Evolutionary conservation across 2,888 invertebrate genomes (phyloP).

Genomic region (Papilio demoleus): DNA sequence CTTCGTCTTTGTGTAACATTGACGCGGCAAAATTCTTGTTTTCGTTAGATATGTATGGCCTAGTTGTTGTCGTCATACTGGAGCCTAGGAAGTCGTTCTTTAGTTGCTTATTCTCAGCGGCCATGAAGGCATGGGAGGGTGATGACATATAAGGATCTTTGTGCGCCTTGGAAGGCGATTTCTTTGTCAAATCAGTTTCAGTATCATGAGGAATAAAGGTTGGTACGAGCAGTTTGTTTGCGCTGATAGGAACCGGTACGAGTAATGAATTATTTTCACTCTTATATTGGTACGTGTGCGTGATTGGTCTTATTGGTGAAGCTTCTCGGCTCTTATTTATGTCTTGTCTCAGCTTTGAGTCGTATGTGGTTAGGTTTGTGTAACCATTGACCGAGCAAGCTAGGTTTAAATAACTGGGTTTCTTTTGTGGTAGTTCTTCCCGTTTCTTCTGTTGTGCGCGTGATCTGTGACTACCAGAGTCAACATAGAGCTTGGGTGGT

Average conservation of each 20-base stretch:
- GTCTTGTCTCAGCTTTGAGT: constrained; percentile 90
- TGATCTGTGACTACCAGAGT: constrained; percentile 69
- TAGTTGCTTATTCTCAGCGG: constrained; percentile 77
- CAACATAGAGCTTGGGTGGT: constrained; percentile 71
- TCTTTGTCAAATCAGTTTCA: constrained; percentile 73
- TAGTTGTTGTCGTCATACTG: constrained; percentile 74
- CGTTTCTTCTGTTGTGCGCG: constrained; percentile 71
- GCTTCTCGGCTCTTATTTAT: constrained; percentile 88
- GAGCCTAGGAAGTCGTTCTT: constrained; percentile 79
- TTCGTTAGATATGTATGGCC: constrained; percentile 71
- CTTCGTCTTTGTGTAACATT: constrained; percentile 76
- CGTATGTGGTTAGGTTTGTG: constrained; percentile 93
- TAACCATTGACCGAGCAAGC: constrained; percentile 97
- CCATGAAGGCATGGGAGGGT: constrained; percentile 76
- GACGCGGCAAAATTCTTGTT: constrained; percentile 75
- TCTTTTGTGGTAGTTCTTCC: constrained; percentile 82
- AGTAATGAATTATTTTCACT: constrained; percentile 73
- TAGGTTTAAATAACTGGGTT: constrained; percentile 94
- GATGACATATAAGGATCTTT: constrained; percentile 75
- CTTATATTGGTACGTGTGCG: constrained; percentile 75
- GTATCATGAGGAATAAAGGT: constrained; percentile 81
- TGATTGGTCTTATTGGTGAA: constrained; percentile 86
- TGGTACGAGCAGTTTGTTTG: constrained; percentile 82
- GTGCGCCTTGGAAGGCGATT: constrained; percentile 81
- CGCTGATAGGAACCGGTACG: constrained; percentile 78